phyloP scores from a whole-genome alignment of 30 jellyfish, hydroid and myxozoan genomes.

The Aurelia sp. region DNA sequence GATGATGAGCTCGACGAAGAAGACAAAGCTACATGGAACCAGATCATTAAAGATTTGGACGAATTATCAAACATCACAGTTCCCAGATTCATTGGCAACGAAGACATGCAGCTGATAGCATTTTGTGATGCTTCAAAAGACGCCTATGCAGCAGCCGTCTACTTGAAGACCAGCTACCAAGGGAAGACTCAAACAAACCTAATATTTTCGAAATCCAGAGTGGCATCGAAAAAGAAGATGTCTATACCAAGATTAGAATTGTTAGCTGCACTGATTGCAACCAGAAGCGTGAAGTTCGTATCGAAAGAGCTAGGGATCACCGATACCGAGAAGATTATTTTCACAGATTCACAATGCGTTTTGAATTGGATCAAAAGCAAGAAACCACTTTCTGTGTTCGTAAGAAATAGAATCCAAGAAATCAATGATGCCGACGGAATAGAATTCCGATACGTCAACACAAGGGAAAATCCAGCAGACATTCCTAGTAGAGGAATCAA shows the following conservation, averaged over 20 bases:
- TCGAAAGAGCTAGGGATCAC: not conserved
- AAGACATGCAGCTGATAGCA: constrained; percentile 5
- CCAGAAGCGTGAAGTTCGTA: constrained; percentile 23
- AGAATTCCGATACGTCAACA: constrained; percentile 38
- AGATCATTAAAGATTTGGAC: not conserved
- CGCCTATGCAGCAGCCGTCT: constrained; percentile 28
- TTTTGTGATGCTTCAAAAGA: constrained; percentile 42
- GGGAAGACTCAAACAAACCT: constrained; percentile 9
- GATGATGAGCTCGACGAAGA: constrained; percentile 30
- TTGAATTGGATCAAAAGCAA: constrained; percentile 21
- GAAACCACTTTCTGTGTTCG: constrained; percentile 32
- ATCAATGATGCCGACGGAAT: not conserved
- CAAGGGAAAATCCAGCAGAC: constrained; percentile 38
- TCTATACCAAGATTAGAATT: constrained; percentile 37
- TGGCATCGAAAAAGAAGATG: constrained; percentile 20
- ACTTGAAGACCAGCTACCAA: constrained; percentile 6
- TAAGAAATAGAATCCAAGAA: constrained; percentile 30
- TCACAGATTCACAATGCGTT: constrained; percentile 55
- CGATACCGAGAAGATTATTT: not conserved
- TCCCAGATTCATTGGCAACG: constrained; percentile 42
- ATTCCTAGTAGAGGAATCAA: constrained; percentile 16
- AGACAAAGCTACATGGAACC: constrained; percentile 2
- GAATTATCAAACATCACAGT: not conserved
- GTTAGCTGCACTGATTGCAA: constrained; percentile 13
- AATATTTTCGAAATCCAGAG: constrained; percentile 26